Percentiles rank a stretch among this genome's conserved stretches.
phyloP scores from a whole-genome alignment of 2,113 vertebrate genomes.

The Cygnus atratus region DNA sequence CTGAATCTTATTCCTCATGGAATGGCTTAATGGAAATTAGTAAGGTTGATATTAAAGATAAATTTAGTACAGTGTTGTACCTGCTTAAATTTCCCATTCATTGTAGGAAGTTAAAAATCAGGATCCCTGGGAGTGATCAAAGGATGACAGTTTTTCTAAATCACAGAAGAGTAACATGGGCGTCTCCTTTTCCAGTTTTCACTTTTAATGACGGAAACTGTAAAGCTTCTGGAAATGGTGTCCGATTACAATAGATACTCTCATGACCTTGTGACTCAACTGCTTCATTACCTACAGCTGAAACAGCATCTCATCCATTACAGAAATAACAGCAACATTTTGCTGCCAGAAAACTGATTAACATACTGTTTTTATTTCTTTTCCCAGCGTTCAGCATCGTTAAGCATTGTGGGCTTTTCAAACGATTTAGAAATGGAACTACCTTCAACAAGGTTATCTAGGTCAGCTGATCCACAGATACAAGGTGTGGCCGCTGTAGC shows the following conservation, averaged over 20 bases:
- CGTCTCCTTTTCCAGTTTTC: neutral
- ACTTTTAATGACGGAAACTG: neutral
- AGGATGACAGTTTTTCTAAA: neutral
- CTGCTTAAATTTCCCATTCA: neutral
- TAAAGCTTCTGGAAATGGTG: neutral
- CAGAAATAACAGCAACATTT: neutral
- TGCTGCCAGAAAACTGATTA: neutral
- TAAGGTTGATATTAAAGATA: neutral
- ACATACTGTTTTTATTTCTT: neutral
- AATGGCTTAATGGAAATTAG: neutral
- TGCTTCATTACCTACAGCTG: neutral
- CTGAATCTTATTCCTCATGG: neutral
- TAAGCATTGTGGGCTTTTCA: constrained; percentile 73
- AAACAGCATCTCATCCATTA: neutral
- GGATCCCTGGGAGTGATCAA: neutral
- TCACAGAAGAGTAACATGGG: neutral
- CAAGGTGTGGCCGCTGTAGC: constrained; percentile 53
- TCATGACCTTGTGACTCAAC: neutral
- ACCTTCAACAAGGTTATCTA: constrained; percentile 63
- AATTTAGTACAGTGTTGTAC: neutral
- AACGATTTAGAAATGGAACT: constrained; percentile 76
- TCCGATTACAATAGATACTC: neutral
- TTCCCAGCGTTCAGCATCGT: constrained; percentile 65
- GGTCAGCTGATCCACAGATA: constrained; percentile 28
- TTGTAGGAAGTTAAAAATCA: neutral